Evolutionary conservation across 2,888 invertebrate species (phyloP).

Genomic region (Andrena hattorfiana): DNA sequence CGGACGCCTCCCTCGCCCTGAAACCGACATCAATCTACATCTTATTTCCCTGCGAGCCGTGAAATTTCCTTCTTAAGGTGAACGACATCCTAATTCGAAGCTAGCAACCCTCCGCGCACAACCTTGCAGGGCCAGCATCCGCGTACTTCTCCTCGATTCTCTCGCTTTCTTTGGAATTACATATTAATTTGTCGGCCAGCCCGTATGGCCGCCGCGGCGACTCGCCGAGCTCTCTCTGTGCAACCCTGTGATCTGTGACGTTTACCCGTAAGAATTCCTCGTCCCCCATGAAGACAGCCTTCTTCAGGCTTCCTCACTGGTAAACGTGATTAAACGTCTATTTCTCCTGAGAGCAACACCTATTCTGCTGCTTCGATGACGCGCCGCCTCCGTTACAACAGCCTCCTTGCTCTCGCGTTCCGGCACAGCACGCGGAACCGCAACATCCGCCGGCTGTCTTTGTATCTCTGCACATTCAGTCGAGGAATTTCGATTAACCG

Average conservation of each 20-base stretch:
- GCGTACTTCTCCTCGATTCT: background rate
- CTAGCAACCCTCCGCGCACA: background rate
- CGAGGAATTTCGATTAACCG: slow-evolving; percentile 61
- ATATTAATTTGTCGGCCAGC: slow-evolving; percentile 2
- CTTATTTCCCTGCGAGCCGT: slow-evolving; percentile 10
- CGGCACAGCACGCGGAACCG: slow-evolving; percentile 76
- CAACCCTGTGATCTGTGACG: background rate
- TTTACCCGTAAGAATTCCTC: slow-evolving; percentile 35
- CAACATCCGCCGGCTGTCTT: slow-evolving; percentile 72
- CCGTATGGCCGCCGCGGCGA: slow-evolving; percentile 67
- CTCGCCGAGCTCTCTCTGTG: background rate
- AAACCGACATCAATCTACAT: slow-evolving; percentile 26
- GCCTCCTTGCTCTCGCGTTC: slow-evolving; percentile 70
- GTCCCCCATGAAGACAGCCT: slow-evolving; percentile 13
- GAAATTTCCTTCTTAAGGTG: background rate
- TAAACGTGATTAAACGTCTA: slow-evolving; percentile 30
- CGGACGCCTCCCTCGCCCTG: slow-evolving; percentile 74
- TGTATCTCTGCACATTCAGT: slow-evolving; percentile 76
- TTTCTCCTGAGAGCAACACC: slow-evolving; percentile 63
- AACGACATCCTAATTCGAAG: slow-evolving; percentile 4
- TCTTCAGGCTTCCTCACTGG: slow-evolving; percentile 25
- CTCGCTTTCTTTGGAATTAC: background rate
- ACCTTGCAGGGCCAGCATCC: background rate
- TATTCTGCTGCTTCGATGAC: slow-evolving; percentile 32
- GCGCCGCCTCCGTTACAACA: slow-evolving; percentile 68